Evolutionary conservation across 2,113 vertebrate species (phyloP).

Genomic region (Chrysemys picta): DNA sequence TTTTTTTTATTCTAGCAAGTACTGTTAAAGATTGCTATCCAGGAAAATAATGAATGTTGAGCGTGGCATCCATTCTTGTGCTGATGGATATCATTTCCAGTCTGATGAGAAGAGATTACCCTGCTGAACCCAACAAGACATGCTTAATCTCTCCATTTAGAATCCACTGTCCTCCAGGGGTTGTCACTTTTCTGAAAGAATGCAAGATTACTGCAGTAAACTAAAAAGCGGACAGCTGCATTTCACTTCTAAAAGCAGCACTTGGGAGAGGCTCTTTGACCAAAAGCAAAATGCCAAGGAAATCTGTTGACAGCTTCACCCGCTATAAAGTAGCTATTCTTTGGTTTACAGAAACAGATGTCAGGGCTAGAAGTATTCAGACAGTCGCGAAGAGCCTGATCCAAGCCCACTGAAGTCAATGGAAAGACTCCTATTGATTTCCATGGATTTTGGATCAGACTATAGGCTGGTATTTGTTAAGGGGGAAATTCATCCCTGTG

Average conservation of each 20-base stretch:
- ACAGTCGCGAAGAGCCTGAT: not conserved
- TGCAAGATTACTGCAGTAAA: not conserved
- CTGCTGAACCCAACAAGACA: slow-evolving; percentile 62
- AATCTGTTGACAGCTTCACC: not conserved
- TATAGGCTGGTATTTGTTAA: not conserved
- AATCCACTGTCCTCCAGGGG: slow-evolving; percentile 38
- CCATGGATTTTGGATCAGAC: not conserved
- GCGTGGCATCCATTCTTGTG: slow-evolving; percentile 14
- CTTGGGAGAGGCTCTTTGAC: not conserved
- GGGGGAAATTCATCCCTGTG: not conserved
- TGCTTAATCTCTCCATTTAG: slow-evolving; percentile 57
- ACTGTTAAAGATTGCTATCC: slow-evolving; percentile 32
- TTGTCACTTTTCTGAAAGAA: slow-evolving; percentile 42
- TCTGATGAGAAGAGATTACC: slow-evolving; percentile 63
- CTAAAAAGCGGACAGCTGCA: not conserved
- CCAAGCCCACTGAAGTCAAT: not conserved
- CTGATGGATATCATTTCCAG: slow-evolving; percentile 43
- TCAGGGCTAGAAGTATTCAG: not conserved
- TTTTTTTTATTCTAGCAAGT: slow-evolving; percentile 24
- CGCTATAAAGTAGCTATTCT: not conserved
- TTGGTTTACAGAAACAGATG: slow-evolving; percentile 10
- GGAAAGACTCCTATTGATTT: not conserved
- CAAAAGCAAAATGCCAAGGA: not conserved
- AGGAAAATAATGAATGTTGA: slow-evolving; percentile 50
- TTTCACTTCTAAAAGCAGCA: not conserved